phyloP scores from a whole-genome alignment of 1,140 invertebrate species.

The Zophobas morio region DNA sequence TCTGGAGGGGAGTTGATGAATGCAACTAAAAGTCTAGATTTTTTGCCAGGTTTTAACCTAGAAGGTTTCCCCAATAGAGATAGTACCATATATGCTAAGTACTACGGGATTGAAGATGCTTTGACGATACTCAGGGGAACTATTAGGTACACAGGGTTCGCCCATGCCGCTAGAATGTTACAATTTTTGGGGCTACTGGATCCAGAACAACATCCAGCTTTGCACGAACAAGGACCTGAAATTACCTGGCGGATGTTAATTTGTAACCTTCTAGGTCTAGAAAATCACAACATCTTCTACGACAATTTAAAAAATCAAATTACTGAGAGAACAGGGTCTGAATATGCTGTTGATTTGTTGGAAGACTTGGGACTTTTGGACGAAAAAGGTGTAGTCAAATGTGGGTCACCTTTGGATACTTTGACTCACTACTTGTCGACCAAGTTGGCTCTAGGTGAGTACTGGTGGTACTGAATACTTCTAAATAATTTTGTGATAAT shows the following conservation, averaged over 20 bases:
- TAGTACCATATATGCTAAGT: conserved; percentile 88
- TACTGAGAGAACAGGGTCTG: conserved; percentile 81
- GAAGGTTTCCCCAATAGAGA: conserved; percentile 98
- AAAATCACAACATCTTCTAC: conserved; percentile 90
- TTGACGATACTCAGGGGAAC: conserved; percentile 89
- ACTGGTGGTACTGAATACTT: neutral
- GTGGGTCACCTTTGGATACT: conserved; percentile 92
- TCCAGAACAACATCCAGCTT: conserved; percentile 84
- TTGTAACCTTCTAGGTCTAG: conserved; percentile 87
- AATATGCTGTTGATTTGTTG: conserved; percentile 79
- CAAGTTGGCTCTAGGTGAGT: conserved; percentile 83
- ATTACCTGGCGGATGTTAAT: conserved; percentile 96
- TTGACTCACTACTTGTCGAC: conserved; percentile 92
- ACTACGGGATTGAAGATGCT: conserved; percentile 91
- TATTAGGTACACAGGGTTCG: conserved; percentile 80
- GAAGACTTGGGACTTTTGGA: conserved; percentile 91
- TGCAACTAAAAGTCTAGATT: conserved; percentile 82
- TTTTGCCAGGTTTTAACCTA: conserved; percentile 96
- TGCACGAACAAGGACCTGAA: conserved; percentile 96
- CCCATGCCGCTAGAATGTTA: conserved; percentile 88
- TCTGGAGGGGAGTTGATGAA: conserved; percentile 93
- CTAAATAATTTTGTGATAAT: neutral
- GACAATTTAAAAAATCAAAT: conserved; percentile 91
- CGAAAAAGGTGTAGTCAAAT: conserved; percentile 87
- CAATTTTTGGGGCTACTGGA: conserved; percentile 92